Base-by-base conservation (phyloP, 2,888 invertebrate species). In the Mesoligia furuncula region DNA sequence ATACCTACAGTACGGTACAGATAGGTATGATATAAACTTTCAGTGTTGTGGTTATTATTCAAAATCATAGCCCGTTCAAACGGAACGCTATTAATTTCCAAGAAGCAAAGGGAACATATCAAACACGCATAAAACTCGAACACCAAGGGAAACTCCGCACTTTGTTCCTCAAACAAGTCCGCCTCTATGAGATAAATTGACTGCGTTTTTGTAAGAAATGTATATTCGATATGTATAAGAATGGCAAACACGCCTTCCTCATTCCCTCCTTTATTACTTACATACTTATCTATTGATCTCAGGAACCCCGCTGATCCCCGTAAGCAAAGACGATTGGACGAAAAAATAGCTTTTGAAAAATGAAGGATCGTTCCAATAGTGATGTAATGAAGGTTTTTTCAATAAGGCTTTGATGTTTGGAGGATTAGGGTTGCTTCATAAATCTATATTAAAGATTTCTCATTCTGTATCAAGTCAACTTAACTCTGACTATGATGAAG, bases 131-230 rank as follows among this genome's bases (percentile, higher is more conserved):
- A 75, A 77, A 79, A 66, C n/a, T 45, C n/a, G 51, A 77, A 74
- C 45, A 65, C 65, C 27, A 42, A 76, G 66, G 73, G 72, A 67
- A 82, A 79, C 65, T 78, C 66, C 70, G 59, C 24, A 62, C 27
- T 86, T 81, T 75, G 66, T 81, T 65, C 79, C 57, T 69, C 75
- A 79, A 78, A 77, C 74, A 77, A 78, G 77, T 79, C 39, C 27
- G 64, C 68, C 62, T 64, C 31, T 57, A 75, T 73, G 68, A 78
- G 74, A 79, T 80, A 86, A 84, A 86, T 83, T 81, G 73, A 84
- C 83, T 81, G 83, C 77, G 81, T 80, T 81, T 87, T 82, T 80
- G 75, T 85, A 69, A 68, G 80, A 62, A 83, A 85, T 78, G 73
- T 85, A 78, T 83, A 86, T 79, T 76, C 79, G 73, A 80, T 81